These are phyloP conservation scores for Manduca sexta DNA, from an alignment of 1,140 invertebrate genomes.

Conservation along the genomic window DNA sequence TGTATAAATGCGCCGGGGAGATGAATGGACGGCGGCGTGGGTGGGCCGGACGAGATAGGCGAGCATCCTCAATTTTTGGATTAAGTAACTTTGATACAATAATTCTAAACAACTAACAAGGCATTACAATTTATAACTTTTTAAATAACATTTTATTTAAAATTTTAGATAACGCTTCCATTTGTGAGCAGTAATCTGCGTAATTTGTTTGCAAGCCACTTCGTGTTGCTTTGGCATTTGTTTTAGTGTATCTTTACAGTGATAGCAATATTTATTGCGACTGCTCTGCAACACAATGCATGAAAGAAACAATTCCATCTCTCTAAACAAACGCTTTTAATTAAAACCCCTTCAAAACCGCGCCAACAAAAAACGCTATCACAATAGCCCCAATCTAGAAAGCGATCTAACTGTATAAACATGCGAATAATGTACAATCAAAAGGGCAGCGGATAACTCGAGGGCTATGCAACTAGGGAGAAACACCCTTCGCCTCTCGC, in stretches of 20 bases:
- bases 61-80: constrained; percentile 33
- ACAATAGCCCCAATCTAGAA: constrained; percentile 71
- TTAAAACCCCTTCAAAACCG: constrained; percentile 65
- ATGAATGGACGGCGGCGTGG: constrained; percentile 49
- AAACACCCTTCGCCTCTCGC: constrained; percentile 8
- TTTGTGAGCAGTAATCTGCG: not conserved
- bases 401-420: constrained; percentile 71
- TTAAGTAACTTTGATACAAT: constrained; percentile 39
- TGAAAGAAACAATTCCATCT: constrained; percentile 35
- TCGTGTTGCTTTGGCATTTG: too few species aligned
- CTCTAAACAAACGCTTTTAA: constrained; percentile 63
- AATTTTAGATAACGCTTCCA: not conserved
- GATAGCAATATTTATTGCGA: not conserved
- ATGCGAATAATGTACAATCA: constrained; percentile 69
- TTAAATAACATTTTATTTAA: constrained; percentile 4
- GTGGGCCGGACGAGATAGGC: constrained; percentile 32
- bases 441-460: constrained; percentile 59
- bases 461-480: constrained; percentile 26
- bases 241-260: too few species aligned
- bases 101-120: constrained; percentile 30
- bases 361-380: constrained; percentile 56
- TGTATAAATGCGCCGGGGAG: constrained; percentile 66
- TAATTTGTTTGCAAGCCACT: too few species aligned
- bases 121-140: constrained; percentile 25
- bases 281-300: constrained; percentile 6